phyloP scores from a whole-genome alignment of 2,888 invertebrate species.

The Heliconius erato region DNA sequence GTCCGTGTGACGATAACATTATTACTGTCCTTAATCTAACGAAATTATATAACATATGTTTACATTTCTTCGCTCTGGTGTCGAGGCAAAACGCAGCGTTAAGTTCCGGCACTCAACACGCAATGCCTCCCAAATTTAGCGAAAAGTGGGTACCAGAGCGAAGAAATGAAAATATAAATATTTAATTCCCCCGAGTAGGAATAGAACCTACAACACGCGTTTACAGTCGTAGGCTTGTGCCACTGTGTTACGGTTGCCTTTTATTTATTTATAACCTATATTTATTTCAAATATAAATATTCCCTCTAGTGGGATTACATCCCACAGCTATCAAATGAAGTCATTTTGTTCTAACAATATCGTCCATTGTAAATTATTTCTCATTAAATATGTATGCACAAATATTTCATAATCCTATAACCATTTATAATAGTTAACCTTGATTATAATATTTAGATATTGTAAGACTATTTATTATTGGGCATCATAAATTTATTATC shows the following conservation, averaged over 20 bases:
- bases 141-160: no score
- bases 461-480: not conserved
- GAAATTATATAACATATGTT: no score
- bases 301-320: not conserved
- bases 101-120: no score
- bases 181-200: not conserved
- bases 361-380: not conserved
- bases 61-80: no score
- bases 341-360: not conserved
- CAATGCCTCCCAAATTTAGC: no score
- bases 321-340: not conserved
- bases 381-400: not conserved
- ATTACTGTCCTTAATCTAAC: constrained; percentile 25
- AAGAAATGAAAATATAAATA: not conserved
- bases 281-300: not conserved
- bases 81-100: no score
- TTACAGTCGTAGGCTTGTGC: not conserved
- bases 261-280: not conserved
- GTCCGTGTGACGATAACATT: constrained; percentile 31
- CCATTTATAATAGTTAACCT: not conserved
- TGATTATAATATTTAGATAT: not conserved
- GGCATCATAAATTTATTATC: not conserved
- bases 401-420: constrained; percentile 2
- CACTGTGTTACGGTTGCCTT: not conserved
- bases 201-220: not conserved